Percentiles rank a stretch among this genome's conserved stretches.
Conservation (phyloP, 2,113 vertebrate genomes). For the Muntiacus muntjak region DNA sequence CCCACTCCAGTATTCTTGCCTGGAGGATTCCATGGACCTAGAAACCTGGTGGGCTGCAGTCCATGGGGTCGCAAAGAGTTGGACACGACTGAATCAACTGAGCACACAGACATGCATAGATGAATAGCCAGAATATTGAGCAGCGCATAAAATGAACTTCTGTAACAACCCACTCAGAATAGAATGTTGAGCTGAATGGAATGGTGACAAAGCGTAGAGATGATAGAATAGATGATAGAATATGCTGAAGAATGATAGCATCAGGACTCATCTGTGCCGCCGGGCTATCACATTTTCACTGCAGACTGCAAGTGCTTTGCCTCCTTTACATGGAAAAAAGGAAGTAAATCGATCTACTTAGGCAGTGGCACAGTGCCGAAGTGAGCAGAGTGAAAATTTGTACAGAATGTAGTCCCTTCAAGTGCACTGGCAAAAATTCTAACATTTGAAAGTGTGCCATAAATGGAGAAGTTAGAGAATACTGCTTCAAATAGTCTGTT, state of each 20-base stretch:
- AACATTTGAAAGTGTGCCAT: not conserved
- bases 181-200: not conserved
- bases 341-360: not conserved
- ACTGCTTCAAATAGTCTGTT: not conserved
- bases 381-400: not conserved
- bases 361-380: not conserved
- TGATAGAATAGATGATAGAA: not conserved
- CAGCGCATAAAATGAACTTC: not conserved
- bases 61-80: not conserved
- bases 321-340: not conserved
- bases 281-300: not conserved
- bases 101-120: not conserved
- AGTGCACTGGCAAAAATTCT: not conserved
- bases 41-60: not conserved
- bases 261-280: not conserved
- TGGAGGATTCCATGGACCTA: not conserved
- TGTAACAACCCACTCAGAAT: not conserved
- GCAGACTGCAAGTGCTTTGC: not conserved
- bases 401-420: not conserved
- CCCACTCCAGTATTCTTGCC: not conserved
- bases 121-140: not conserved
- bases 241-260: not conserved
- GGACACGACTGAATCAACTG: not conserved
- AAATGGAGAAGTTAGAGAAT: not conserved
- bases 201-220: not conserved